These are phyloP conservation scores for Cladopsammia gracilis DNA, from an alignment of 64 coral and sea anemone species.

Conservation along the genomic window DNA sequence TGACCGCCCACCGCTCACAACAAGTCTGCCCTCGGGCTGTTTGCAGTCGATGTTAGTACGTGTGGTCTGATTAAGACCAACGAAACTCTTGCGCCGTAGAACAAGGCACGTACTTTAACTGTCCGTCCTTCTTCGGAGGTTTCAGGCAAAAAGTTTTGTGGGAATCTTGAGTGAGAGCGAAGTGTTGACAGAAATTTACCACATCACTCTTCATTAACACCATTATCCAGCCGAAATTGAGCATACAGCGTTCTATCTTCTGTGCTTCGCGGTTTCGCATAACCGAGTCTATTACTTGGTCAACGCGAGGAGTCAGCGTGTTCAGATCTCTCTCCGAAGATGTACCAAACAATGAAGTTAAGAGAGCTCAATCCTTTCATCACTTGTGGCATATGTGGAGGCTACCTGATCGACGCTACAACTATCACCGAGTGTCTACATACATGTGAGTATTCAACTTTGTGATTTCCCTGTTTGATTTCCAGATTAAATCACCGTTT, in stretches of 20 bases:
- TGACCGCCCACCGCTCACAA: constrained; percentile 91
- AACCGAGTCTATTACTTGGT: constrained; percentile 26
- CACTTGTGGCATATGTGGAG: constrained; percentile 90
- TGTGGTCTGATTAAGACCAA: constrained; percentile 67
- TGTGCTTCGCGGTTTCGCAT: constrained; percentile 32
- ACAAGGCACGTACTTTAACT: constrained; percentile 10
- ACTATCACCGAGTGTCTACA: constrained; percentile 97
- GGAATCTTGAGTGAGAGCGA: constrained; percentile 41
- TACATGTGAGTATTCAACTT: constrained; percentile 85
- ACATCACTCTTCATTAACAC: constrained; percentile 88
- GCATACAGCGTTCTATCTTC: background rate
- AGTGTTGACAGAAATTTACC: constrained; percentile 94
- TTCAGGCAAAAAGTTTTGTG: constrained; percentile 20
- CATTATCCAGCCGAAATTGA: constrained; percentile 27
- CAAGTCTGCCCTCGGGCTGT: constrained; percentile 83
- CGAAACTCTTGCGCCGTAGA: constrained; percentile 15
- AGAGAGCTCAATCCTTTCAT: constrained; percentile 87
- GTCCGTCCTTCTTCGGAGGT: background rate
- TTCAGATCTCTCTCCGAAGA: constrained; percentile 36
- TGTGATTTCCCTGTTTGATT: constrained; percentile 6
- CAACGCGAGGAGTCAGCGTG: background rate
- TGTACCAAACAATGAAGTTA: constrained; percentile 87
- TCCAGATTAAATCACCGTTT: background rate
- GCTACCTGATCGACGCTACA: constrained; percentile 97
- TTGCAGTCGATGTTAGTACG: constrained; percentile 70